Evolutionary conservation across 2,888 invertebrate genomes (phyloP), one percentile per base, ranked within the genome.

Genomic region (Ypsolopha scabrella): DNA sequence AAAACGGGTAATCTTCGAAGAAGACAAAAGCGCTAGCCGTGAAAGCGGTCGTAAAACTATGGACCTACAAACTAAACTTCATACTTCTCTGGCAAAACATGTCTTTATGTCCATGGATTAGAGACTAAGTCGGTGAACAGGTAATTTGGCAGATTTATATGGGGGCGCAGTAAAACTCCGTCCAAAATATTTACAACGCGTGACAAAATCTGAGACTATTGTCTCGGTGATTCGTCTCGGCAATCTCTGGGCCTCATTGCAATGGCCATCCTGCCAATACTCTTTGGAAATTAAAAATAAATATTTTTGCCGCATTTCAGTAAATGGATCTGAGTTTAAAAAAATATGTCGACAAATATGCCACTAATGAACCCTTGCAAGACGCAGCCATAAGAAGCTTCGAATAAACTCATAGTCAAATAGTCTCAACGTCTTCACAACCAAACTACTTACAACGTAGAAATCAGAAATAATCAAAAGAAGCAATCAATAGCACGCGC

Each of bases 141-240:
- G 2, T 24, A 24, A 24, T 24, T 24, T 24, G 24, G 24, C 24
- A 24, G 24, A 24, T 24, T 24, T 24, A 24, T 79, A 75, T 72
- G 75, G 49, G 72, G 68, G 57, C 67, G 50, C 72, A 67, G 73
- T 78, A 74, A 79, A 77, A 69, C 67, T 60, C 71, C 65, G 79
- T 80, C 85, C 80, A 83, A 85, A 85, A 85, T 83, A 85, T 83
- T 85, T 83, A 85, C 83, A 67, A 70, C 76, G 80, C 81, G 80
- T 83, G 82, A 82, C 83, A 81, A 85, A 81, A 74, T 61, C 57
- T 63, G 62, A 59, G 62, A 53, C 60, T 63, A 69, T 79, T 73
- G 80, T 80, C 75, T 75, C 72, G 73, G 59, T 67, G 62, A 82
- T 85, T 83, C 70, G 85, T 61, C 64, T 59, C 78, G 79, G 75